phyloP scores from a whole-genome alignment of 2,797 vertebrate species.

The Mastacembelus armatus region DNA sequence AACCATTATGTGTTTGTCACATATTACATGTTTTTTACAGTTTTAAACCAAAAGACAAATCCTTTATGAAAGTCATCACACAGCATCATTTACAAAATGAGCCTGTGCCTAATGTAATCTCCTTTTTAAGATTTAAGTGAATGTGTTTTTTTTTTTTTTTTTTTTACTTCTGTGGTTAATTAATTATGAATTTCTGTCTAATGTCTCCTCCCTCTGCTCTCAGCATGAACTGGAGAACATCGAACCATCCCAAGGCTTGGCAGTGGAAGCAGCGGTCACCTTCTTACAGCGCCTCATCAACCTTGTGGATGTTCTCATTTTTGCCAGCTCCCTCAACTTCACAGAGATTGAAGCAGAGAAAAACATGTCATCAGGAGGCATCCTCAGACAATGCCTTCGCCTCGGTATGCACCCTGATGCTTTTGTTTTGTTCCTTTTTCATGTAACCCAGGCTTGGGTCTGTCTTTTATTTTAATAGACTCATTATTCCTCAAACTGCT shows the following conservation, averaged over 20 bases:
- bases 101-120: too few relatives aligned
- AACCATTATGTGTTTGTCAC: background rate
- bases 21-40: background rate
- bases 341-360: constrained; percentile 98
- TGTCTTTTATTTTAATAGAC: background rate
- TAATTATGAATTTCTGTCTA: background rate
- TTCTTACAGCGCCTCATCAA: constrained; percentile 94
- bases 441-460: background rate
- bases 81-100: too few relatives aligned
- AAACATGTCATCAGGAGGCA: constrained; percentile 97
- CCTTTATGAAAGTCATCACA: too few relatives aligned
- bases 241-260: constrained; percentile 93
- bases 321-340: constrained; percentile 97
- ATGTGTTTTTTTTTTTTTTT: too few relatives aligned
- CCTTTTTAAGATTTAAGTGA: too few relatives aligned
- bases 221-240: constrained; percentile 97
- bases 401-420: constrained; percentile 82
- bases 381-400: constrained; percentile 95
- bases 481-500: background rate
- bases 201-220: constrained; percentile 24
- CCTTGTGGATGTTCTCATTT: constrained; percentile 97
- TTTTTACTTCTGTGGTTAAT: background rate
- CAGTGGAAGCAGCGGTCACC: constrained; percentile 91
- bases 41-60: too few relatives aligned
- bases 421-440: background rate